Evolutionary conservation across 2,113 vertebrate species (phyloP), one percentile per base, ranked within the genome.

Genomic region (Propithecus coquereli): DNA sequence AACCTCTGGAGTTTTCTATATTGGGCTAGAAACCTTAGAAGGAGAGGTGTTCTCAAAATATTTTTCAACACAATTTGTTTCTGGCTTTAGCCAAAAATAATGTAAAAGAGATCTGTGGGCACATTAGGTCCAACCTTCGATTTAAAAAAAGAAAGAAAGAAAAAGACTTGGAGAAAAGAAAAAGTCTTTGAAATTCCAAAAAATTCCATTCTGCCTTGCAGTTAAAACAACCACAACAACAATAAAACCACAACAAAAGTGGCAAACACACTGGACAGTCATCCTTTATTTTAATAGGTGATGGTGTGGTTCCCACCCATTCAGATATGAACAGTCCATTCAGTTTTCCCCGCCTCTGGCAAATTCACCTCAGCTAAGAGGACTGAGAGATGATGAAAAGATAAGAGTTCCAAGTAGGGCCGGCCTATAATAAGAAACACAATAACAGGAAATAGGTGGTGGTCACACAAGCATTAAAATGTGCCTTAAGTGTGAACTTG

Each of bases 381-480:
- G 43, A 50, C 59, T n/a, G 6, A 59, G 70, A 94, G 80, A 81
- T 14, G 91, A 95, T 90, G 83, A 43, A 73, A 80, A 97, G 95
- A 92, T 96, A 91, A 90, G 83, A 25, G 17, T 37, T 92, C 83
- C 59, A 73, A 87, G 81, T 66, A 95, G 92, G 80, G 70, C 89
- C 86, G 65, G 82, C 70, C 95, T 95, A 90, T 90, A 93, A 90
- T 82, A 92, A 97, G 95, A 97, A 95, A 93, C 93, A 96, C 95
- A 97, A 87, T 97, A 82, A 93, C 89, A 95, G 97, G 95, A 97
- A 97, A 81, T 97, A 91, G 97, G 96, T 92, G 96, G 96, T 95
- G 87, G 57, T 57, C 97, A 97, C 94, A 89, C 7, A 80, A 81
- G 95, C 90, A 92, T 73, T 94, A 80, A 92, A 93, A 95, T 68